phyloP scores from a whole-genome alignment of 2,797 vertebrate species.

The Takifugu ocellatus region DNA sequence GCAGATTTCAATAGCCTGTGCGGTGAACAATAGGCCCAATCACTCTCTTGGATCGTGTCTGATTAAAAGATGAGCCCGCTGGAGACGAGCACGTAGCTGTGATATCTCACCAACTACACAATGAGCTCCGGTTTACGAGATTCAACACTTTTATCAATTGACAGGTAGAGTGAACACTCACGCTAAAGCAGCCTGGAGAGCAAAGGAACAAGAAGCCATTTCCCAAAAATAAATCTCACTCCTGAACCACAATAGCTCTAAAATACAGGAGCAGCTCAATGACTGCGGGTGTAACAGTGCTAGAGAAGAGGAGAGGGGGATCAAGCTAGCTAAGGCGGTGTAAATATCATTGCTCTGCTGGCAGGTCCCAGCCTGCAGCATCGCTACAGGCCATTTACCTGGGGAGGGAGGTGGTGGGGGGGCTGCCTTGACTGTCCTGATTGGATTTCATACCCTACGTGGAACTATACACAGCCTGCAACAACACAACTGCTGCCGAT shows the following conservation, averaged over 20 bases:
- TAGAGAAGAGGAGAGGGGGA: constrained; percentile 61
- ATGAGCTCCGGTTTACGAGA: constrained; percentile 30
- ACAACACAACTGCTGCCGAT: constrained; percentile 24
- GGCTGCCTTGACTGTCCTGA: constrained; percentile 27
- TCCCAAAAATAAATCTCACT: constrained; percentile 29
- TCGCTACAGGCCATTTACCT: constrained; percentile 69
- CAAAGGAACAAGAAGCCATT: constrained; percentile 42
- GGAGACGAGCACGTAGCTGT: constrained; percentile 29
- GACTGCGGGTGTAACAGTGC: constrained; percentile 42
- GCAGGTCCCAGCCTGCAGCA: constrained; percentile 59
- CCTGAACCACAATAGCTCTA: constrained; percentile 18
- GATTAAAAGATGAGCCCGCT: constrained; percentile 58
- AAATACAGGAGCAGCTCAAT: constrained; percentile 41
- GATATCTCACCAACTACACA: constrained; percentile 37
- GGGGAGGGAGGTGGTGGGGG: constrained; percentile 29
- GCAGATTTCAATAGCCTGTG: constrained; percentile 40
- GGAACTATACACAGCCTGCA: constrained; percentile 11
- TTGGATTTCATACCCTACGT: background rate
- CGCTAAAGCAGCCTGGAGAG: constrained; percentile 30
- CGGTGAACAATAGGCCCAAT: constrained; percentile 63
- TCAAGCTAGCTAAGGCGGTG: constrained; percentile 75
- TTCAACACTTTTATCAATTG: constrained; percentile 27
- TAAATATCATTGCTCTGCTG: constrained; percentile 75
- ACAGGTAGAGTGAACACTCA: constrained; percentile 33
- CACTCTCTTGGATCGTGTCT: constrained; percentile 48